Evolutionary conservation across 2,113 vertebrate genomes (phyloP).

Genomic region (Lagenorhynchus albirostris): DNA sequence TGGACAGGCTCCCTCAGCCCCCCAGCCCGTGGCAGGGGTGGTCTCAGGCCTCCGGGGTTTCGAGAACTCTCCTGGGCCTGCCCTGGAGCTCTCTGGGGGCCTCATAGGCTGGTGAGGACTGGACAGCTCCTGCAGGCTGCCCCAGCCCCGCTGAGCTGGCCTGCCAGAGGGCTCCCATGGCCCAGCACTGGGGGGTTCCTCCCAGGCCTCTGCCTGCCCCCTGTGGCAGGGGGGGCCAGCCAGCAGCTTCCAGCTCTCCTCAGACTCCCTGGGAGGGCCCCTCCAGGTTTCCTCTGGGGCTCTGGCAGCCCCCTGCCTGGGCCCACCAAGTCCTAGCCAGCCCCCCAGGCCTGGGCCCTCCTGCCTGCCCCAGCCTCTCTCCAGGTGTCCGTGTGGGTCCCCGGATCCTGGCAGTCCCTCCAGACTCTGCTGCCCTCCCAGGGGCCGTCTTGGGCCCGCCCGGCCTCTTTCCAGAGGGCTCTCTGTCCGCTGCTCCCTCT

Average conservation of each 20-base stretch:
- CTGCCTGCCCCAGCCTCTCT: constrained; percentile 50
- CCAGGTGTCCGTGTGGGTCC: neutral
- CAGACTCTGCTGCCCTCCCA: neutral
- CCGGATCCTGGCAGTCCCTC: neutral
- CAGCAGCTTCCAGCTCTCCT: constrained; percentile 31
- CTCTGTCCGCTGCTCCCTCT: constrained; percentile 23
- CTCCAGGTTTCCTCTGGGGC: constrained; percentile 10
- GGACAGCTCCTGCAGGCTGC: constrained; percentile 35
- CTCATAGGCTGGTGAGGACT: neutral
- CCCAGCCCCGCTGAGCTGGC: constrained; percentile 2
- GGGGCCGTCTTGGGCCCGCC: neutral
- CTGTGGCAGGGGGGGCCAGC: neutral
- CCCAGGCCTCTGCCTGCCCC: constrained; percentile 33
- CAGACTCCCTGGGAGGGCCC: neutral
- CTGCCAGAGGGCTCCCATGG: neutral
- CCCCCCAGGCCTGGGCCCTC: neutral
- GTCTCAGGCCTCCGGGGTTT: neutral
- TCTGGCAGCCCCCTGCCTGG: neutral
- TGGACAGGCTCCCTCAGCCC: neutral
- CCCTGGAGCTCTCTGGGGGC: constrained; percentile 4
- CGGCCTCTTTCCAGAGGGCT: neutral
- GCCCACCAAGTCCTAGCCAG: constrained; percentile 57
- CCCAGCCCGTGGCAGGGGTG: neutral
- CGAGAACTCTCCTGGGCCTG: neutral
- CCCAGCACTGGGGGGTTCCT: neutral